phyloP scores from a whole-genome alignment of 2,113 vertebrate genomes.

The Platysteira castanea region DNA sequence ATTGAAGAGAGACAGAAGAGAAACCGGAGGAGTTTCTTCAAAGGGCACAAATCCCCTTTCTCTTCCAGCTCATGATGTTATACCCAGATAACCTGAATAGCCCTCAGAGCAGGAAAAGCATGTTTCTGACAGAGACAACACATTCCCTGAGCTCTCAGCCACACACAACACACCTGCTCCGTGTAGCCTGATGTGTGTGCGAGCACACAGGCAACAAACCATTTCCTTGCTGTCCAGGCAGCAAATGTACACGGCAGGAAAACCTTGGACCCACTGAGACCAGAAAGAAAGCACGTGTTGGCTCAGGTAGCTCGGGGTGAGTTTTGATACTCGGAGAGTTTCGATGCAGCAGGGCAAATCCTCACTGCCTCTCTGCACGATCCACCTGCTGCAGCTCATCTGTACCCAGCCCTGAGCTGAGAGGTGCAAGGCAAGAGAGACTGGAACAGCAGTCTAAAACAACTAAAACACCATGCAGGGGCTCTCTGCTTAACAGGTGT shows the following conservation, averaged over 20 bases:
- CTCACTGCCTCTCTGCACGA: neutral
- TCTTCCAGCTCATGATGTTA: neutral
- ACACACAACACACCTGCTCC: neutral
- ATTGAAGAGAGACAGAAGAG: neutral
- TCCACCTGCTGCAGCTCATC: neutral
- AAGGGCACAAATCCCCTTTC: neutral
- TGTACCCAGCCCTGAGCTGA: neutral
- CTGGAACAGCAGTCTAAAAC: no score
- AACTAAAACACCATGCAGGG: neutral
- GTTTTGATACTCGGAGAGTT: neutral
- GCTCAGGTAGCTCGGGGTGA: neutral
- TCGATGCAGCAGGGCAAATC: neutral
- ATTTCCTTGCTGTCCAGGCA: neutral
- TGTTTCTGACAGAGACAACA: neutral
- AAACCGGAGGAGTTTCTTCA: neutral
- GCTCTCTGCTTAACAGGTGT: neutral
- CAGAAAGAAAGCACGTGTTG: fast-evolving
- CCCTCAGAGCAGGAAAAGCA: slow-evolving; percentile 8
- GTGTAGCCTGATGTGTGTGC: fast-evolving
- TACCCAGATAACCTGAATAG: neutral
- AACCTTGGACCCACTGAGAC: neutral
- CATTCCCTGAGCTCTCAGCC: neutral
- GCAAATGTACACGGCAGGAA: neutral
- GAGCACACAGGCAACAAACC: neutral
- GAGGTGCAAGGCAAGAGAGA: neutral